These are phyloP conservation scores for Frankliniella intonsa DNA, from an alignment of 2,888 invertebrate species.

Conservation along the genomic window DNA sequence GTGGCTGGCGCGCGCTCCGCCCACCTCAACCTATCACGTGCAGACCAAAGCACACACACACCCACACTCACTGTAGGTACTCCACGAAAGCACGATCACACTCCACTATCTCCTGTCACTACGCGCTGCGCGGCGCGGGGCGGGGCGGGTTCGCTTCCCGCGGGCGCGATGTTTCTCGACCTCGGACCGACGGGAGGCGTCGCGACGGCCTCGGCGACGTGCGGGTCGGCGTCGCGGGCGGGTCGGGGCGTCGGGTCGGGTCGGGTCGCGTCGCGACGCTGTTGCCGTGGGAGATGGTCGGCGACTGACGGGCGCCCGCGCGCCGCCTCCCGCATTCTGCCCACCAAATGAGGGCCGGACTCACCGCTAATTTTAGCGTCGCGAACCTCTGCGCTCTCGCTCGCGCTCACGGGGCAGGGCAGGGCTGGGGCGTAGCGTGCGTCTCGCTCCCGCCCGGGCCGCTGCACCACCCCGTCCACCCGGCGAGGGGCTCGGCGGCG, in stretches of 20 bases:
- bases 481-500: not conserved
- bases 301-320: slow-evolving; percentile 47
- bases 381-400: not conserved
- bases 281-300: slow-evolving; percentile 52
- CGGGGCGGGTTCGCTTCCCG: too few relatives aligned
- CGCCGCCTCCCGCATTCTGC: slow-evolving; percentile 39
- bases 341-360: slow-evolving; percentile 32
- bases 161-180: too few relatives aligned
- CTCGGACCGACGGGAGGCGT: too few relatives aligned
- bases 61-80: not conserved
- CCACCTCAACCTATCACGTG: not conserved
- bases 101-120: not conserved
- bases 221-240: slow-evolving; percentile 34
- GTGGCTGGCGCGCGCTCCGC: not conserved
- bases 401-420: not conserved
- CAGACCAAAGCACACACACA: not conserved
- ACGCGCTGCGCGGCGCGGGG: not conserved
- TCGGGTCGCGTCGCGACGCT: slow-evolving; percentile 44
- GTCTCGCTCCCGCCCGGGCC: not conserved
- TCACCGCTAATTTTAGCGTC: slow-evolving; percentile 14
- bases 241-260: slow-evolving; percentile 31
- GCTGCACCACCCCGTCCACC: too few relatives aligned
- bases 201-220: not conserved
- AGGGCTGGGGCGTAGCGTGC: not conserved
- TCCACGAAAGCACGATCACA: not conserved